phyloP scores from a whole-genome alignment of 2,888 invertebrate species.

The Drosophila prolongata region DNA sequence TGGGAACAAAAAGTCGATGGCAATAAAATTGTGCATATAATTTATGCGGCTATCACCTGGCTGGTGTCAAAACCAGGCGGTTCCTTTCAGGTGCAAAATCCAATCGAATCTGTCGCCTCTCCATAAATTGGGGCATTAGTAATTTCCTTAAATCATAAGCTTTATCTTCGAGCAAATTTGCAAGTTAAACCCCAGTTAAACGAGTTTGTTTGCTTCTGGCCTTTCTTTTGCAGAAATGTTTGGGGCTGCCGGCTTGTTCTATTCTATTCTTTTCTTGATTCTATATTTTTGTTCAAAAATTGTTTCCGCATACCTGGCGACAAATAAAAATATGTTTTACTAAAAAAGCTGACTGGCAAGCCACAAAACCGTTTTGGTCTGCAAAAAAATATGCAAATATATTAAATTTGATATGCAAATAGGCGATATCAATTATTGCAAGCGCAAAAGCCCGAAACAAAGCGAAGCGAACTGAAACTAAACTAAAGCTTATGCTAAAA shows the following conservation, averaged over 20 bases:
- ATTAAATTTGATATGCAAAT: constrained; percentile 64
- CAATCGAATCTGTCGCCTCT: constrained; percentile 41
- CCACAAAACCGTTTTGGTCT: constrained; percentile 32
- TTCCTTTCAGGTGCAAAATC: constrained; percentile 39
- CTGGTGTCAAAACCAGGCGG: constrained; percentile 25
- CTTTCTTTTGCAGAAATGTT: constrained; percentile 72
- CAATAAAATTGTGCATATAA: constrained; percentile 33
- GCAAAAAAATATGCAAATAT: constrained; percentile 65
- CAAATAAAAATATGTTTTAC: constrained; percentile 25
- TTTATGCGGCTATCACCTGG: constrained; percentile 37
- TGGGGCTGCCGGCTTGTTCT: constrained; percentile 53
- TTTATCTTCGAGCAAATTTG: constrained; percentile 56
- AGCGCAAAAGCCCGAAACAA: constrained; percentile 22
- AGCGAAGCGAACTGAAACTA: constrained; percentile 30
- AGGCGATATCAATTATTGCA: constrained; percentile 71
- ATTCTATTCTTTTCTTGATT: constrained; percentile 16
- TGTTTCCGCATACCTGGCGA: constrained; percentile 71
- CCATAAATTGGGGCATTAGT: constrained; percentile 77
- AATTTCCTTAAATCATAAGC: constrained; percentile 60
- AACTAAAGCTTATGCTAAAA: constrained; percentile 46
- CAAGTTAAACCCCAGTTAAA: constrained; percentile 58
- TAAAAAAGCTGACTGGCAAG: constrained; percentile 22
- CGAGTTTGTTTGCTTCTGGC: constrained; percentile 69
- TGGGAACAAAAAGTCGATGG: constrained; percentile 8
- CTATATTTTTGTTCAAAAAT: constrained; percentile 16